Evolutionary conservation across 1,140 invertebrate species (phyloP), one percentile per base, ranked within the genome.

Genomic region (Cheumatopsyche charites): DNA sequence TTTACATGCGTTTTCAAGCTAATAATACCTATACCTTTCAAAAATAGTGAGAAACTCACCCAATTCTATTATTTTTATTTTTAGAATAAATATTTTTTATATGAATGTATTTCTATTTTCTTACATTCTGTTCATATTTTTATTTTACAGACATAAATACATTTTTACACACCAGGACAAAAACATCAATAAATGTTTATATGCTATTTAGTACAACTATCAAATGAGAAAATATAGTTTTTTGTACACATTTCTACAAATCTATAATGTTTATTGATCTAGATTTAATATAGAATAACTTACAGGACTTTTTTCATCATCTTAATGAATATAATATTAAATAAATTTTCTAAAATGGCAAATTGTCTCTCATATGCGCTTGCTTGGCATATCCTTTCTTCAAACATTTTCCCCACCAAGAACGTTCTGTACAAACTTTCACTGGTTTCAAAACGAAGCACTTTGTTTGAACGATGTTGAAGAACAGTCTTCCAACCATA

Each of bases 401-500:
- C 12, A 89, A 79, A 78, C 96, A 97, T 75, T 90, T 92, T 0
- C 94, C 94, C 91, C 91, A 93, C 89, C 92, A 93, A 1, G 89
- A 90, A 9, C 89, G 84, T 76, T 91, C 87, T 12, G 85, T 83
- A 82, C 95, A 97, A 0, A 90, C 83, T 72, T 89, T 88, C 72
- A 92, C 88, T 0, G 88, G 86, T 77, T 94, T 94, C 12, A 98
- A 82, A 0, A 93, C 87, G 81, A 98, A 98, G 79, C 95, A 98
- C 78, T 95, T 93, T 0, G 92, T 95, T 79, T 95, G 93, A 1
- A 97, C 89, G 0, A 97, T 86, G 80, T 97, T 96, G 86, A 98
- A 98, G 84, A 96, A 98, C 6, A 98, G 84, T 78, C 94, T 94
- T 1, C 96, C 95, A 42, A 98, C 94, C 72, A 97, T 88, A 78